Conservation (phyloP, 2,113 vertebrate species). For the Rousettus leschenaultii region DNA sequence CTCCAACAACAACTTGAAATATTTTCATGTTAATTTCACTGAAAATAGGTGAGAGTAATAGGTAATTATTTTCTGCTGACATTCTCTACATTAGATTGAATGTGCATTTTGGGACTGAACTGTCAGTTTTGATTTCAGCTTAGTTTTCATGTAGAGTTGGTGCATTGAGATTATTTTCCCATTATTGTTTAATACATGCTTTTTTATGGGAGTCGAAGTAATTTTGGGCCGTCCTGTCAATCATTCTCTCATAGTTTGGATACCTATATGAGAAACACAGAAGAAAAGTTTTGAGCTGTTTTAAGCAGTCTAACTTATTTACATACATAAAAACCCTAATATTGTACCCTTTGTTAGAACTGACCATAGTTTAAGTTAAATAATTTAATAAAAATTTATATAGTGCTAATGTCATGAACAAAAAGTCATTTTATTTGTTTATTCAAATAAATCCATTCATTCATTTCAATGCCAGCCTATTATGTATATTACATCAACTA, state of each 20-base stretch:
- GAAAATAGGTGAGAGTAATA: conserved; percentile 53
- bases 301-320: conserved; percentile 21
- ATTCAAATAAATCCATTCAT: conserved; percentile 46
- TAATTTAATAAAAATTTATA: conserved; percentile 51
- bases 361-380: conserved; percentile 29
- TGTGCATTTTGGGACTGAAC: conserved; percentile 57
- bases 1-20: conserved; percentile 61
- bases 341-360: background rate
- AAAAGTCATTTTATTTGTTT: conserved; percentile 60
- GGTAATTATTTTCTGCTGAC: conserved; percentile 71
- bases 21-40: conserved; percentile 66
- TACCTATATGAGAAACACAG: background rate
- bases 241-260: conserved; percentile 49
- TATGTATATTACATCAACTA: conserved; percentile 10
- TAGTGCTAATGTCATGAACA: background rate
- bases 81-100: conserved; percentile 51
- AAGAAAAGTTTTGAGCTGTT: background rate
- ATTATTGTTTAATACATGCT: conserved; percentile 69
- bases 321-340: background rate
- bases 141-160: conserved; percentile 56
- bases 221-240: conserved; percentile 50
- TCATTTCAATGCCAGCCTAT: conserved; percentile 42
- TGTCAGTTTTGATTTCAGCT: conserved; percentile 70
- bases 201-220: conserved; percentile 55
- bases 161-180: conserved; percentile 65